Evolutionary conservation across 2,888 invertebrate genomes (phyloP).

Genomic region (Standfussiana lucernea): DNA sequence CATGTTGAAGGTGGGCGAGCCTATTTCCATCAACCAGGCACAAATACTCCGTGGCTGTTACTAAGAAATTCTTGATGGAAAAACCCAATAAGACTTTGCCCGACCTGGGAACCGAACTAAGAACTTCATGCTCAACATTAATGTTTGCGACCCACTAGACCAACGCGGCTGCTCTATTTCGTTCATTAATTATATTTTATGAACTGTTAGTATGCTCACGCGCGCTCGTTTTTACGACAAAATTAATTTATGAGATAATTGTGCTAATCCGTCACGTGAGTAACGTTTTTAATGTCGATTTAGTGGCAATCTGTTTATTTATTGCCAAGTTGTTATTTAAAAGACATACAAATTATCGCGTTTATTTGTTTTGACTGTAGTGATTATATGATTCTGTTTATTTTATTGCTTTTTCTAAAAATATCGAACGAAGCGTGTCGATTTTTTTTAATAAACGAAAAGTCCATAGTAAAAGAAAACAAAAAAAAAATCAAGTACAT

Average conservation of each 20-base stretch:
- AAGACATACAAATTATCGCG: constrained; percentile 25
- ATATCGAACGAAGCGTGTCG: not conserved
- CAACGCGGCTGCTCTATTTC: not conserved
- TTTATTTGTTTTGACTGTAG: not conserved
- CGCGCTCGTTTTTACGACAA: constrained; percentile 48
- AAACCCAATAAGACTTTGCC: not conserved
- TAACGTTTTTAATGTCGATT: constrained; percentile 48
- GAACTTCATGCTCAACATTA: too few relatives aligned
- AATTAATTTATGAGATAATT: constrained; percentile 56
- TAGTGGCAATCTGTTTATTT: constrained; percentile 45
- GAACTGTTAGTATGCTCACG: constrained; percentile 26
- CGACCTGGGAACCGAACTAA: not conserved
- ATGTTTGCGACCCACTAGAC: not conserved
- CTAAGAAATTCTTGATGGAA: not conserved
- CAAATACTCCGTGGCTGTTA: not conserved
- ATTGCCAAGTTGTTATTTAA: constrained; percentile 20
- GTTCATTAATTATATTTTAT: constrained; percentile 49
- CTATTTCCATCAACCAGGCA: not conserved
- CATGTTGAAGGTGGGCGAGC: not conserved
- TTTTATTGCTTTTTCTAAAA: not conserved
- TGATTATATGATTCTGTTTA: not conserved
- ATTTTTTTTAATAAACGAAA: not conserved
- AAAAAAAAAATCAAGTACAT: not conserved
- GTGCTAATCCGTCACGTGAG: constrained; percentile 48
- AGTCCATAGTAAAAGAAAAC: not conserved